Percentiles rank a stretch among this genome's conserved stretches.
These are phyloP conservation scores for Dolichotis patagonum DNA, from an alignment of 2,113 vertebrate genomes.

Conservation along the genomic window DNA sequence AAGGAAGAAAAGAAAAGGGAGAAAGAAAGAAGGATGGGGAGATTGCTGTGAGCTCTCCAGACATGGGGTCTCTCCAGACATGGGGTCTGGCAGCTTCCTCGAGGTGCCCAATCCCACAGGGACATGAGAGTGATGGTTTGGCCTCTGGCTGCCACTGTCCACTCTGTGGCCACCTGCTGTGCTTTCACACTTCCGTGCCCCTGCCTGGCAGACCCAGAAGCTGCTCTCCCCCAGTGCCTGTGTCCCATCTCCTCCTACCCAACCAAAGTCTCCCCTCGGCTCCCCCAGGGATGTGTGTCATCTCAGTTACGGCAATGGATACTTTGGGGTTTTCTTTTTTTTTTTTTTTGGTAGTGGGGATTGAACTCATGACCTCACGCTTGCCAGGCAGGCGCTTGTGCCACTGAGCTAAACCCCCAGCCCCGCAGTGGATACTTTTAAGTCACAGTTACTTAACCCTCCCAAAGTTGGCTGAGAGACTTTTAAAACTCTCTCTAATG, in stretches of 20 bases:
- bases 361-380: too few species aligned
- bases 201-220: neutral
- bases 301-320: neutral
- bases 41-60: neutral
- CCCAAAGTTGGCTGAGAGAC: neutral
- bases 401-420: too few species aligned
- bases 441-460: neutral
- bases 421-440: neutral
- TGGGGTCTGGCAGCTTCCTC: neutral
- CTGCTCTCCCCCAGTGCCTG: too few species aligned
- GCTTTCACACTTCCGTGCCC: neutral
- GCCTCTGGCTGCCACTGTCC: neutral
- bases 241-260: neutral
- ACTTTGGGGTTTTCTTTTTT: neutral
- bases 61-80: neutral
- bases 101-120: neutral
- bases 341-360: too few species aligned
- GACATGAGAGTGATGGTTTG: neutral
- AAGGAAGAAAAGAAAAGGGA: neutral
- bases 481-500: neutral
- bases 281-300: neutral
- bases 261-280: neutral
- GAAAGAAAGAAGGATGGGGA: neutral
- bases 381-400: too few species aligned
- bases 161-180: too few species aligned